Conservation (phyloP, 2,888 invertebrate genomes). For the Hecatera dysodea region DNA sequence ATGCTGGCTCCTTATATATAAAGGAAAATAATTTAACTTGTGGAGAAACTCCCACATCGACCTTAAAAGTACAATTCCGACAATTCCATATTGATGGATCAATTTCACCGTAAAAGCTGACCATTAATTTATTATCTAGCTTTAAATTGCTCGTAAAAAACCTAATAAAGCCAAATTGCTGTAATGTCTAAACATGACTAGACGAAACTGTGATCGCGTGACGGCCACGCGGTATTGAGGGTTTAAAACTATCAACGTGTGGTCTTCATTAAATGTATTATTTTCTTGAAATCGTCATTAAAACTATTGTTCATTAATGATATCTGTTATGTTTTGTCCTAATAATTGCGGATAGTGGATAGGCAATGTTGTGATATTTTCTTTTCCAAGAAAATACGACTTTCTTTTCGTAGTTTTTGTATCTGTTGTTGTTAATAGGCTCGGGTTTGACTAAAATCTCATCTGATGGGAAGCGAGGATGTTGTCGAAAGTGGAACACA, state of each 20-base stretch:
- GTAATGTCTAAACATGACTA: slow-evolving; percentile 57
- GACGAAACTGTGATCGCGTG: slow-evolving; percentile 52
- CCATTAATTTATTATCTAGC: slow-evolving; percentile 53
- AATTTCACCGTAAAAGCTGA: slow-evolving; percentile 57
- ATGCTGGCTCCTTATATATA: too few species aligned
- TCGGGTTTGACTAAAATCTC: too few species aligned
- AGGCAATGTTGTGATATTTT: background rate
- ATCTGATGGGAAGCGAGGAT: too few species aligned
- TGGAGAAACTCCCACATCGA: background rate
- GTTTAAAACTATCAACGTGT: slow-evolving; percentile 6
- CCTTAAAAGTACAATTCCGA: slow-evolving; percentile 44
- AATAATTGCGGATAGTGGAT: background rate
- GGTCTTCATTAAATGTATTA: background rate
- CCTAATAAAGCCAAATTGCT: slow-evolving; percentile 63
- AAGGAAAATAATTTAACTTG: background rate
- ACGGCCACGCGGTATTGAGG: slow-evolving; percentile 18
- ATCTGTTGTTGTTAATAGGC: too few species aligned
- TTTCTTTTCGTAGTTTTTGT: too few species aligned
- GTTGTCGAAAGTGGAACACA: too few species aligned
- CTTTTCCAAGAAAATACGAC: too few species aligned
- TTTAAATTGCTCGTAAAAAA: slow-evolving; percentile 56
- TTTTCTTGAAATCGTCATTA: background rate
- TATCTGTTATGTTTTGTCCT: background rate
- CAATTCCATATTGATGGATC: slow-evolving; percentile 55
- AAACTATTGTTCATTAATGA: background rate